Evolutionary conservation across 2,888 invertebrate genomes (phyloP).

Genomic region (Ischnus inquisitorius): DNA sequence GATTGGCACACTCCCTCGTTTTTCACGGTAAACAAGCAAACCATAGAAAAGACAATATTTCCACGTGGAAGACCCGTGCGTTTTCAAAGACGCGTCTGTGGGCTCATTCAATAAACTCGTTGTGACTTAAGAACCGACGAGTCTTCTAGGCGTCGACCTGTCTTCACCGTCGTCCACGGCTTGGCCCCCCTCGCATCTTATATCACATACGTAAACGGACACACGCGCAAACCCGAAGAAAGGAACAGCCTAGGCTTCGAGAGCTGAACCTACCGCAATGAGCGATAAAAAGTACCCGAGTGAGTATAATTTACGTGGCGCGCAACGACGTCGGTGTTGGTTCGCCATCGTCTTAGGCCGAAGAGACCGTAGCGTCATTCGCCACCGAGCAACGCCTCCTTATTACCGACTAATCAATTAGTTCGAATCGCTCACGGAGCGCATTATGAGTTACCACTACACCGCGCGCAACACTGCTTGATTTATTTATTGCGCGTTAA

Average conservation of each 20-base stretch:
- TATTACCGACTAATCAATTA: conserved; percentile 65
- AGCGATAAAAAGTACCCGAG: conserved; percentile 57
- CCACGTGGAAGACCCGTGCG: background rate
- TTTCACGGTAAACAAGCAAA: too few relatives aligned
- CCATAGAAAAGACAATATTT: too few relatives aligned
- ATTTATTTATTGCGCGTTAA: conserved; percentile 61
- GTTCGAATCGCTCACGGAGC: conserved; percentile 55
- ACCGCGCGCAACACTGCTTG: conserved; percentile 23
- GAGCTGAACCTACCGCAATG: conserved; percentile 47
- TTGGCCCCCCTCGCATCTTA: conserved; percentile 15
- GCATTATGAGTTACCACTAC: background rate
- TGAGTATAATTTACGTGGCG: conserved; percentile 60
- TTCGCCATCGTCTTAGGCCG: conserved; percentile 24
- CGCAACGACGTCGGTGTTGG: conserved; percentile 27
- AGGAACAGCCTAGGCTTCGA: conserved; percentile 13
- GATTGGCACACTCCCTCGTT: too few relatives aligned
- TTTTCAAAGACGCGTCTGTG: background rate
- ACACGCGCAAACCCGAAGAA: conserved; percentile 3
- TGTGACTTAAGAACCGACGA: conserved; percentile 41
- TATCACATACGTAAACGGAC: conserved; percentile 2
- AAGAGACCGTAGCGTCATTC: conserved; percentile 34
- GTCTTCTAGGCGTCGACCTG: conserved; percentile 15
- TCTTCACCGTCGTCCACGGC: conserved; percentile 18
- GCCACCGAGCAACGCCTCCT: conserved; percentile 61
- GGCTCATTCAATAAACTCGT: conserved; percentile 1